Evolutionary conservation across 1,140 invertebrate genomes (phyloP), one percentile per base, ranked within the genome.

Genomic region (Zaprionus lachaisei): DNA sequence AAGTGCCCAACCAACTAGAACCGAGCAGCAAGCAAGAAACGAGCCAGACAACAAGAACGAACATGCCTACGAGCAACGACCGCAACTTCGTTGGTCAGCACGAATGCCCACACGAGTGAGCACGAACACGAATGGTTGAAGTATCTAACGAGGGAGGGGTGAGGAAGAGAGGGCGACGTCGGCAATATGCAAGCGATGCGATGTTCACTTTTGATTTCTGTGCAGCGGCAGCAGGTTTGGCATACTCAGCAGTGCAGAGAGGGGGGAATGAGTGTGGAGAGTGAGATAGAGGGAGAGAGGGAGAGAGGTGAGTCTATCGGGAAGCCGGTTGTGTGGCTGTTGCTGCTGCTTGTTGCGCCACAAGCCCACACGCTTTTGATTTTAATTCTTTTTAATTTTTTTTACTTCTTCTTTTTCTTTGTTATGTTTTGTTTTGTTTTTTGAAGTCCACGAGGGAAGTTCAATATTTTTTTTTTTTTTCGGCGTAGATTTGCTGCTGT

Each of bases 201-300:
- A 80, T 82, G 85, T 91, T 90, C 81, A 90, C 85, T 90, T 90
- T 90, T 90, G 85, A 82, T 90, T 90, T 90, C 85, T 85, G 85
- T 91, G 86, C 85, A 90, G 82, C 82, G 77, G 60, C 84, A 87
- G 83, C 83, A 87, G 83, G 83, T 87, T 87, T 87, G 77, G 61
- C 66, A 65, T 78, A 66, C 70, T 78, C 65, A 28, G 1, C 5
- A 17, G 44, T n/a, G 17, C 28, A 24, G 49, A 61, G 22, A 26
- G 26, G n/a, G 55, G 69, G n/a, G 55, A 41, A n/a, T 47, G 66
- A 56, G 34, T 34, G 67, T 34, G 41, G 15, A 74, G 22, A 15
- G 34, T 51, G 15, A 11, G 26, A 24, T 0, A 6, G 54, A 2
- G 57, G 26, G 22, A 15, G 55, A 66, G n/a, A 34, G 14, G 41